phyloP scores from a whole-genome alignment of 1,140 invertebrate species.

The Drosophila rufa region DNA sequence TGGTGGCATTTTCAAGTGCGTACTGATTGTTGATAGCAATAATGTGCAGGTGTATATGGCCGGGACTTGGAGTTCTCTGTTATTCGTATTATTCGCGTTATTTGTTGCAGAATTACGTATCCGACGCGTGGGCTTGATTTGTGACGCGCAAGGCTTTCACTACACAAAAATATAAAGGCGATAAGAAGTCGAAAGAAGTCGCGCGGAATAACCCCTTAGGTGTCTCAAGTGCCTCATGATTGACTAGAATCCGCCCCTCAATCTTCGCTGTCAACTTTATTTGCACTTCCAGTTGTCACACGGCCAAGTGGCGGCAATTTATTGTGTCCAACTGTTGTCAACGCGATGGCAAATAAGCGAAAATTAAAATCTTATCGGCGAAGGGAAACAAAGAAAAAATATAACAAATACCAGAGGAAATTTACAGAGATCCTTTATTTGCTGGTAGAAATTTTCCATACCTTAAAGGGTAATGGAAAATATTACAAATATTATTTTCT shows the following conservation, averaged over 20 bases:
- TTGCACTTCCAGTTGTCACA: conserved; percentile 26
- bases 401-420: background rate
- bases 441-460: background rate
- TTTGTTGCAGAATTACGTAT: conserved; percentile 6
- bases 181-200: conserved; percentile 22
- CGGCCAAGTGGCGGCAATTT: conserved; percentile 33
- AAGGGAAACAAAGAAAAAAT: background rate
- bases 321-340: conserved; percentile 35
- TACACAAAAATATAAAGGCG: conserved; percentile 2
- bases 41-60: background rate
- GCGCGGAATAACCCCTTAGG: conserved; percentile 26
- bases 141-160: conserved; percentile 39
- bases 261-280: conserved; percentile 23
- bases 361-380: conserved; percentile 38
- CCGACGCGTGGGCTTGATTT: conserved; percentile 44
- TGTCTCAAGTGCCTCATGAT: conserved; percentile 32
- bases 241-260: conserved; percentile 27
- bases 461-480: background rate
- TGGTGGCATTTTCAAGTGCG: conserved; percentile 17
- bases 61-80: background rate
- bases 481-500: background rate
- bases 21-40: conserved; percentile 1
- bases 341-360: conserved; percentile 33
- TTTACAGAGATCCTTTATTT: background rate
- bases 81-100: background rate